Conservation (phyloP, 2,888 invertebrate genomes). For the Apamea crenata region DNA sequence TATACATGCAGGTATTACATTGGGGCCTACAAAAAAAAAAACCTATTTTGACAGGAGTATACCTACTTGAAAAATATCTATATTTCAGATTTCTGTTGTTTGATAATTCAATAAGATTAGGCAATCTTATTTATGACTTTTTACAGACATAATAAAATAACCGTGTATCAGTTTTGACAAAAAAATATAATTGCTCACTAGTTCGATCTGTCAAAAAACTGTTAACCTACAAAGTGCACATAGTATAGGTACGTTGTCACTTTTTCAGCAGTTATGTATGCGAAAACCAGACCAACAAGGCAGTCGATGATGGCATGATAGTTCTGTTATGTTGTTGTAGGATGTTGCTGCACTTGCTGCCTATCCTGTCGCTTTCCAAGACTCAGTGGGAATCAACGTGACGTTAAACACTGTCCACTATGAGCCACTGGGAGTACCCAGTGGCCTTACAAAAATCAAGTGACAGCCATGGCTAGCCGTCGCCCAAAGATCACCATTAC, state of each 20-base stretch:
- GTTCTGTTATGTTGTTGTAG: background rate
- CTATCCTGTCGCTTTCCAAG: background rate
- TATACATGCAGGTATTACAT: background rate
- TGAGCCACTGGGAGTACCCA: background rate
- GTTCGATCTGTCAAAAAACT: too few relatives aligned
- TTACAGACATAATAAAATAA: too few relatives aligned
- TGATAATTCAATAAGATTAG: too few relatives aligned
- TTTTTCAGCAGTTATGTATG: too few relatives aligned
- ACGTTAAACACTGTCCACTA: background rate
- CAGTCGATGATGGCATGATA: background rate
- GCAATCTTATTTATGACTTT: too few relatives aligned
- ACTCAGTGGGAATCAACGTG: background rate
- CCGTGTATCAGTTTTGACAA: too few relatives aligned
- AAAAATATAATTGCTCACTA: too few relatives aligned
- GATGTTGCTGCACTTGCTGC: background rate
- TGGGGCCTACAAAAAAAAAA: background rate
- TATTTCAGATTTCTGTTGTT: too few relatives aligned
- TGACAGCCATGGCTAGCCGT: conserved; percentile 2
- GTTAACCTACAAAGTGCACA: too few relatives aligned
- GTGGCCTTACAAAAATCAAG: conserved; percentile 5
- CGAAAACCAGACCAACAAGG: background rate
- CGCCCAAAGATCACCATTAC: conserved; percentile 48
- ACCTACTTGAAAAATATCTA: too few relatives aligned
- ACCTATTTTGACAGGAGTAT: background rate
- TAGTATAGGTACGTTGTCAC: background rate